Evolutionary conservation across 2,797 vertebrate genomes (phyloP).

Genomic region (Notoglanidium macrostoma): DNA sequence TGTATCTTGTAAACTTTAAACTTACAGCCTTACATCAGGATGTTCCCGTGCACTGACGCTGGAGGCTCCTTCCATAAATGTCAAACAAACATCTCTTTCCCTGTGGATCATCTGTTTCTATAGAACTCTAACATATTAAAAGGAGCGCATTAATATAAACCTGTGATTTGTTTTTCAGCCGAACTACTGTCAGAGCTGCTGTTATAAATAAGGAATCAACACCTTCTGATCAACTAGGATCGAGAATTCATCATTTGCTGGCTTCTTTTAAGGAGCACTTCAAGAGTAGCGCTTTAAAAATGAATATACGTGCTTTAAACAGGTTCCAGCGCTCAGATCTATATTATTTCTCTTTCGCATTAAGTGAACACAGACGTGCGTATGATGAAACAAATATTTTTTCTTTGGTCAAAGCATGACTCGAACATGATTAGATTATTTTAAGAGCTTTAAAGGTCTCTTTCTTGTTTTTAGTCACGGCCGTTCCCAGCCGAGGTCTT

Average conservation of each 20-base stretch:
- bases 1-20: not conserved
- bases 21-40: not conserved
- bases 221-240: not conserved
- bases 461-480: slow-evolving; percentile 41
- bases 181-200: not conserved
- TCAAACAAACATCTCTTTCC: not conserved
- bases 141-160: not conserved
- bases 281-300: not conserved
- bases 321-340: slow-evolving; percentile 10
- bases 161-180: not conserved
- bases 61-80: not conserved
- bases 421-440: slow-evolving; percentile 45
- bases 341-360: not conserved
- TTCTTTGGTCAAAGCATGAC: slow-evolving; percentile 24
- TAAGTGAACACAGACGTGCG: slow-evolving; percentile 18
- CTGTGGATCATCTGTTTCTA: not conserved
- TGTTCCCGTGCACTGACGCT: not conserved
- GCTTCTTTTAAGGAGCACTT: not conserved
- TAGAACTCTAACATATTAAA: not conserved
- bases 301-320: not conserved
- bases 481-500: slow-evolving; percentile 3
- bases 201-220: not conserved
- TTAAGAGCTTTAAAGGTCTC: slow-evolving; percentile 32
- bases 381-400: slow-evolving; percentile 9
- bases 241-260: not conserved